Base-by-base conservation (phyloP, 2,888 invertebrate species). In the Laspeyria flexula region DNA sequence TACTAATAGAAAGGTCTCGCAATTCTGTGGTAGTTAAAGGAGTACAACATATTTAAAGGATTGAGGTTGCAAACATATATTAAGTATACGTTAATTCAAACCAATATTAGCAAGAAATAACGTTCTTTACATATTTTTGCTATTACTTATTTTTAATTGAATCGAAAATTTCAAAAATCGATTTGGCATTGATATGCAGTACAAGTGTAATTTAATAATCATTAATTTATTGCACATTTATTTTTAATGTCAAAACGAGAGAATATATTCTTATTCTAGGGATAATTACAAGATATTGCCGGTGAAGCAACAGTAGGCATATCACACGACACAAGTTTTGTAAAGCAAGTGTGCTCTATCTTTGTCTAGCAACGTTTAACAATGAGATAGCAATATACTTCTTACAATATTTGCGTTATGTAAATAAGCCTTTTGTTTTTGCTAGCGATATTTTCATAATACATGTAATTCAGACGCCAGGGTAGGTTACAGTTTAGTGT, bases 151-250 rank as follows among this genome's bases (percentile, higher is more conserved):
- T 29, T 59, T 49, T 51, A 51, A 58, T 57, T 59, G 49, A 59
- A 69, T 70, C 63, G 63, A 66, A 70, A 56, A 62, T 81, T 79
- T 74, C 75, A 85, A 44, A 81, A 81, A 77, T 83, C 79, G 77
- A 81, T 87, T 88, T 89, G 87, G 87, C 85, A 83, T 88, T 87
- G 90, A 90, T 90, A 90, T 90, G 90, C 88, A 80, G 79, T 78
- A 81, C 73, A 73, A 60, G 74, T 75, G 71, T 75, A 73, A 81
- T 81, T 78, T 78, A 74, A 73, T 81, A 79, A 74, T 77, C 69
- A 77, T 80, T 75, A 77, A 77, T 60, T 84, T 90, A 90, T 90
- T 89, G 90, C 90, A 90, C 90, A 82, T 77, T 71, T 73, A 71
- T 75, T 79, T 18, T 75, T 80, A 63, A 82, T 75, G 80, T 73